Evolutionary conservation across 2,797 vertebrate species (phyloP), one percentile per base, ranked within the genome.

Genomic region (Craterocephalus amniculus): DNA sequence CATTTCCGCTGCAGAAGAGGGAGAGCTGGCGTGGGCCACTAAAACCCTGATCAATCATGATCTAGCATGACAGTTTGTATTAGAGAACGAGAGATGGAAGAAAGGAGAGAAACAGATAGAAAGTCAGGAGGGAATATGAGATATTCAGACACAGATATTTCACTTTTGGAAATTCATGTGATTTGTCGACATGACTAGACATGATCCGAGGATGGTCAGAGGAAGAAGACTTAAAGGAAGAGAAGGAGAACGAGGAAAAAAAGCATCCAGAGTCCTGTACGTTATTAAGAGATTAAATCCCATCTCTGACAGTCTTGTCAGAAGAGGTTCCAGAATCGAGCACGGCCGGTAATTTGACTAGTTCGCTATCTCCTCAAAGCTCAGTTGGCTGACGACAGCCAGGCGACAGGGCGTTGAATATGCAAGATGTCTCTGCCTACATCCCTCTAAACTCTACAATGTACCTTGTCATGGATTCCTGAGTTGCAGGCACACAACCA

Each of bases 221-320:
- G 70, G 63, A 56, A 82, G 70, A 59, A 70, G 68, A 72, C 74
- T 61, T 68, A 57, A 74, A 72, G 65, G 63, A 70, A 58, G 76
- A 69, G 60, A 65, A 61, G 55, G 27, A 26, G 57, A 29, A 56
- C 58, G 51, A 35, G 49, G n/a, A n/a, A 79, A 68, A 78, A 75
- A 75, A 55, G 52, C 65, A 80, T 87, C 78, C 60, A 61, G 45
- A 48, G 82, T 62, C 72, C 78, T 85, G 85, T 92, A 94, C 85
- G 88, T 93, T 95, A 93, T 93, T 94, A 93, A 93, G 90, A 94
- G 91, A 94, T 80, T 95, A 94, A 93, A 93, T 95, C 92, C 93
- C 85, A 85, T 94, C 87, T 93, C 85, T 92, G 92, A 95, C 94
- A 94, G 91, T 79, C 87, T 89, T 94, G 92, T 95, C 93, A 93